Percentiles rank a stretch among this genome's conserved stretches.
Conservation (phyloP, 1,140 invertebrate genomes). For the Sipha flava region DNA sequence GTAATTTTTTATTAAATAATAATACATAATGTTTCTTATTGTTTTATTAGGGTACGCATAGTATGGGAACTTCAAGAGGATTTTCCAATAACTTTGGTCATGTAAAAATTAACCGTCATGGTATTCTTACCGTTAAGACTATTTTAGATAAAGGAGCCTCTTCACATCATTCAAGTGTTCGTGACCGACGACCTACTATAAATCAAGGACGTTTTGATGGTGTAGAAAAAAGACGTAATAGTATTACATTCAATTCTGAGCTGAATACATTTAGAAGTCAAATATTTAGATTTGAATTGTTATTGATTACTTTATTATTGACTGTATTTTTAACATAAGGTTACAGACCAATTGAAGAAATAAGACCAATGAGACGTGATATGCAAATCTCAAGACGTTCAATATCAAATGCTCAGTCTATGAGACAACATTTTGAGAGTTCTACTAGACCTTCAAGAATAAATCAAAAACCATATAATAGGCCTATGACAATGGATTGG, state of each 20-base stretch:
- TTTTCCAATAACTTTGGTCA: neutral
- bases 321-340: neutral
- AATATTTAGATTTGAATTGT: neutral
- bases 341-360: conserved; percentile 15
- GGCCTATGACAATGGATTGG: conserved; percentile 13
- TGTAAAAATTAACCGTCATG: conserved; percentile 14
- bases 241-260: neutral
- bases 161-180: neutral
- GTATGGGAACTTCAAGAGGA: neutral
- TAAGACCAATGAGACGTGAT: neutral
- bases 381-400: neutral
- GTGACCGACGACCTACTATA: neutral
- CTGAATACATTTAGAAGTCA: conserved; percentile 26
- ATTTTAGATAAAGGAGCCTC: neutral
- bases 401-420: neutral
- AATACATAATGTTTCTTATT: neutral
- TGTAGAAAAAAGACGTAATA: neutral
- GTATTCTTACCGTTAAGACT: conserved; percentile 21
- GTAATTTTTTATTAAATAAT: no score
- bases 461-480: conserved; percentile 21
- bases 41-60: neutral
- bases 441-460: neutral
- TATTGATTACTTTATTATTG: neutral
- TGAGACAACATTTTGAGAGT: neutral
- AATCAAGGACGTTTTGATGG: neutral